phyloP scores from a whole-genome alignment of 2,113 vertebrate species.

The Notiomystis cincta region DNA sequence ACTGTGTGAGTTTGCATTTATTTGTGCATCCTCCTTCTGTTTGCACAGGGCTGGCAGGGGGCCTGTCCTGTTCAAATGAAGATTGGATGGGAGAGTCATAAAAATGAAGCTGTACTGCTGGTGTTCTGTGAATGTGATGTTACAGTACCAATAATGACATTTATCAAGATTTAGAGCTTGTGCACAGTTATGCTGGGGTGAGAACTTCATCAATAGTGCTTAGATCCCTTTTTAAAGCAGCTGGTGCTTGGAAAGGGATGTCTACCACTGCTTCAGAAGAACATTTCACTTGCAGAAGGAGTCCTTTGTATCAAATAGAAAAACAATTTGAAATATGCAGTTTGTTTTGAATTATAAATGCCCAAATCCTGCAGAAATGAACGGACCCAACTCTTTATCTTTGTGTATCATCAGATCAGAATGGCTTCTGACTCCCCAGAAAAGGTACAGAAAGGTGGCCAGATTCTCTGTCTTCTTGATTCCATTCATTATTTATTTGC shows the following conservation, averaged over 20 bases:
- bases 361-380: background rate
- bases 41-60: background rate
- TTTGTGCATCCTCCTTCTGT: background rate
- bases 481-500: background rate
- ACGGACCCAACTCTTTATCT: background rate
- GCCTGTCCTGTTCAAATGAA: background rate
- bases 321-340: background rate
- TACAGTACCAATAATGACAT: background rate
- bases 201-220: background rate
- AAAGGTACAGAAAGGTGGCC: background rate
- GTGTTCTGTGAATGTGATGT: background rate
- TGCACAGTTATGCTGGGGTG: background rate
- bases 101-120: background rate
- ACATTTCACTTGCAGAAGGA: background rate
- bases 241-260: background rate
- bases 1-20: fast-evolving
- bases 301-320: background rate
- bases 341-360: background rate
- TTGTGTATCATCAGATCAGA: background rate
- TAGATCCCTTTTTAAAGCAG: background rate
- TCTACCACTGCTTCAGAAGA: background rate
- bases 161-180: fast-evolving
- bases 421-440: background rate
- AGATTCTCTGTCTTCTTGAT: background rate
- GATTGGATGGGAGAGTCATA: fast-evolving